Base-by-base conservation (phyloP, 2,797 vertebrate species). In the Chelon auratus region DNA sequence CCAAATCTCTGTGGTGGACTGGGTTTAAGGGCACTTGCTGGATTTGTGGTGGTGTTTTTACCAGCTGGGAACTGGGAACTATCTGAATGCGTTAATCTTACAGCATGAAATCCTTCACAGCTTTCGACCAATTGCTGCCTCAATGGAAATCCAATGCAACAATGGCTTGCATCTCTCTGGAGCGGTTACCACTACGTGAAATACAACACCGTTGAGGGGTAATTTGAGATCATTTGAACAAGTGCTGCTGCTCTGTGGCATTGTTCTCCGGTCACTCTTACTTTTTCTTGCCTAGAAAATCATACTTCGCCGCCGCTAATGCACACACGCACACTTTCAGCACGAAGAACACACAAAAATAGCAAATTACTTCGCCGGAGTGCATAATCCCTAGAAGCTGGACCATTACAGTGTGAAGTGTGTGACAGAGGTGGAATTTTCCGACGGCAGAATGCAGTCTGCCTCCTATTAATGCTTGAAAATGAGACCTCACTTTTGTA, bases 141-240 rank as follows among this genome's bases (percentile, higher is more conserved):
- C 51, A 24, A 26, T 71, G 56, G 68, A 74, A 81, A 84, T 68
- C 58, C 60, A 75, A 33, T 54, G 55, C 60, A 67, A 64, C 70
- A 73, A 62, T 56, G 58, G 50, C 40, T 64, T 80, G 69, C 40
- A 24, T 76, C 68, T 70, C 58, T 77, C 68, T 45, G 40, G 30
- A 55, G 56, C 47, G 48, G 65, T 72, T 84, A 68, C 64, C 72
- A 69, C 40, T 53, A 66, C 76, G 37, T 69, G 81, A 77, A 89
- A 82, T 83, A 58, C 53, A 63, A 87, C 37, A 48, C 76, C 54
- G 64, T 50, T 66, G 59, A 67, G 39, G 45, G 65, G 81, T 77
- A 81, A 81, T 85, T 78, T 77, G 37, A 83, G 48, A 58, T 75
- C 36, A 69, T 86, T 83, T 80, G 60, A 82, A 78, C 75, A 80